Base-by-base conservation (phyloP, 2,113 vertebrate genomes). In the Orientallactaga bullata region DNA sequence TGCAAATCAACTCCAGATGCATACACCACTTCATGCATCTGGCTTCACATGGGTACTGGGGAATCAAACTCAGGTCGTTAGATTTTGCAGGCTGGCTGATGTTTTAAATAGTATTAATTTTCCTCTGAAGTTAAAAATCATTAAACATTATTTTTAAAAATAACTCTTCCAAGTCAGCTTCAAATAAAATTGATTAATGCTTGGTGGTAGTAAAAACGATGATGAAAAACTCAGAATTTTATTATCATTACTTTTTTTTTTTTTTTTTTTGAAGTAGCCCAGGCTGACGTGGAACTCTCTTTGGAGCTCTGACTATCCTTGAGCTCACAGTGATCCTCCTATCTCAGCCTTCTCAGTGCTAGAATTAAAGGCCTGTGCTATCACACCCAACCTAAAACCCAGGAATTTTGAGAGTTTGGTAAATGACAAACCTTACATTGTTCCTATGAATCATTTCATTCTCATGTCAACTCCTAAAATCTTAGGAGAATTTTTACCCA, bases 81-180 rank as follows among this genome's bases (percentile, higher is more conserved):
- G 42, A 8, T 47, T 47, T 47, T 47, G 42, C 42, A 47, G 42
- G 42, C 42, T 47, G 42, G 87, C 4, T 17, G 12, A 11, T 81
- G 24, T 72, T 95, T 97, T 68, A 80, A 96, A 87, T 35, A 61
- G n/a, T 32, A 91, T 23, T 71, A 32, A 92, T 93, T 93, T 74
- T 76, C 37, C 58, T 85, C 73, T 76, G 2, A 92, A 86, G 55
- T 73, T 89, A 89, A 96, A 85, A 91, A 87, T 82, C 18, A 79
- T 61, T 71, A 85, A 8, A 76, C 7, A 47, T 0, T 86, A 8
- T 35, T 90, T 89, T 76, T 61, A 76, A n/a, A 74, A 55, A 90
- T 55, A 23, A 83, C 37, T 82, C 71, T 94, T 94, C 68, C 60
- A n/a, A 94, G 26, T 63, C 76, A 91, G 16, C 74, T 89, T 35